phyloP scores from a whole-genome alignment of 2,888 invertebrate genomes.

The Caenorhabditis sp. region DNA sequence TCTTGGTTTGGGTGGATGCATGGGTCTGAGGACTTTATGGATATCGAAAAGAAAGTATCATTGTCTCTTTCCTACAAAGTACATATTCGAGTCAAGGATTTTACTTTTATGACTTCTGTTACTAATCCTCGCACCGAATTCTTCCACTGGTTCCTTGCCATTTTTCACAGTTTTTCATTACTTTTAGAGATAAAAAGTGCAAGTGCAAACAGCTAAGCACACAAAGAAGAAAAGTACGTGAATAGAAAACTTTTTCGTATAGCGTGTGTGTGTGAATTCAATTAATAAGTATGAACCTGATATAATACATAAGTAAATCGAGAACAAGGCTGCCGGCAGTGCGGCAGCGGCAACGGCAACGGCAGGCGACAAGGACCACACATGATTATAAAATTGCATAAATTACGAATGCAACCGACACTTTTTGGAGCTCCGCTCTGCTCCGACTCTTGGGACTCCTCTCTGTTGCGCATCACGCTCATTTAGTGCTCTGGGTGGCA shows the following conservation, averaged over 20 bases:
- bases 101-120: constrained; percentile 37
- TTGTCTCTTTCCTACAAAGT: constrained; percentile 7
- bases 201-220: neutral
- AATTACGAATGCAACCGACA: constrained; percentile 52
- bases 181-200: neutral
- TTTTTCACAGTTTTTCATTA: constrained; percentile 2
- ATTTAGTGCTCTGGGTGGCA: constrained; percentile 20
- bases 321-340: too few species aligned
- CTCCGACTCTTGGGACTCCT: constrained; percentile 16
- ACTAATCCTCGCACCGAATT: constrained; percentile 23
- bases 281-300: constrained; percentile 49
- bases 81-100: constrained; percentile 53
- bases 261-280: constrained; percentile 39
- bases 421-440: constrained; percentile 34
- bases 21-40: neutral
- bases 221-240: constrained; percentile 1
- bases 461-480: constrained; percentile 2
- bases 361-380: neutral
- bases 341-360: constrained; percentile 1
- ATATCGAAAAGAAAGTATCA: neutral
- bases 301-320: constrained; percentile 34
- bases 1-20: too few species aligned
- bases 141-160: neutral
- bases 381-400: constrained; percentile 52
- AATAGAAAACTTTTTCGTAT: constrained; percentile 22